Conservation (phyloP, 1,140 invertebrate species). For the Camponotus floridanus region DNA sequence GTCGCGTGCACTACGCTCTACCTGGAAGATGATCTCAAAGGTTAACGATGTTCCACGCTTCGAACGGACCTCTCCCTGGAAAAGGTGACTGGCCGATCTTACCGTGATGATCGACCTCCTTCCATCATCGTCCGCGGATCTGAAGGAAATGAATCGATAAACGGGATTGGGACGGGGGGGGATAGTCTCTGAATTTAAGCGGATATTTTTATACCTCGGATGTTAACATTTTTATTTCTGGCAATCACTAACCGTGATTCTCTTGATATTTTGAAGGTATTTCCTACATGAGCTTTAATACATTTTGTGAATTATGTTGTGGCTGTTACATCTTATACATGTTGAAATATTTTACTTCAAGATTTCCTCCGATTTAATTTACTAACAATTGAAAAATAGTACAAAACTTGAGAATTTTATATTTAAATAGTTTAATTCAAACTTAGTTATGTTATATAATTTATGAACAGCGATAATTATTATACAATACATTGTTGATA, state of each 20-base stretch:
- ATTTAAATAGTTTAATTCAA: not conserved
- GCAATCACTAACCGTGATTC: not conserved
- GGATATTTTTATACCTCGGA: not conserved
- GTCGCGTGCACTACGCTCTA: slow-evolving; percentile 62
- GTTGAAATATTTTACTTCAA: not conserved
- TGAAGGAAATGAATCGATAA: slow-evolving; percentile 55
- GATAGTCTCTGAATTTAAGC: not conserved
- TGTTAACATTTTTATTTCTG: not conserved
- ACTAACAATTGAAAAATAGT: not conserved
- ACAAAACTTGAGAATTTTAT: not conserved
- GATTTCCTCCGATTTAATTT: not conserved
- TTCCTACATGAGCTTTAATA: not conserved
- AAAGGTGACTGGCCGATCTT: slow-evolving; percentile 59
- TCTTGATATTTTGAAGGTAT: not conserved
- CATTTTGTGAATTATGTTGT: not conserved
- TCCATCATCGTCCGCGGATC: slow-evolving; percentile 58
- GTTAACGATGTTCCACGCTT: slow-evolving; percentile 80
- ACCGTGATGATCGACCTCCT: slow-evolving; percentile 44
- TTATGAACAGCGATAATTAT: not conserved
- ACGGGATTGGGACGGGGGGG: slow-evolving; percentile 9
- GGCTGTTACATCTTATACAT: not conserved
- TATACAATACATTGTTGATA: not conserved
- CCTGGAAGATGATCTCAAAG: slow-evolving; percentile 77
- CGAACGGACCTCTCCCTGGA: slow-evolving; percentile 28
- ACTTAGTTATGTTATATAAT: not conserved